Evolutionary conservation across 2,888 invertebrate genomes (phyloP).

Genomic region (Galerucella calmariensis): DNA sequence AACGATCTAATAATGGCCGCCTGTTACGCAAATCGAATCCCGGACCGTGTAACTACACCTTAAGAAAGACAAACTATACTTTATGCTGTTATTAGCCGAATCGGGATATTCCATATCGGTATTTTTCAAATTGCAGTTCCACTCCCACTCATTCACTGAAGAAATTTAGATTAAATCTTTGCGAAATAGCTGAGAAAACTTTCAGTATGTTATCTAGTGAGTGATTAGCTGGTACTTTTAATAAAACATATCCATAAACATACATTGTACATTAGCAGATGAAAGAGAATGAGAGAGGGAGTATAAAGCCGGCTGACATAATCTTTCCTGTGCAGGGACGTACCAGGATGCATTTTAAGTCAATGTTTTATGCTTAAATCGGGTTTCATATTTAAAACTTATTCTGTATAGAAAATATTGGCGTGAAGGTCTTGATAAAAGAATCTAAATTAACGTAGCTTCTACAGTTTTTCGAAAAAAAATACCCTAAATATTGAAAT

Average conservation of each 20-base stretch:
- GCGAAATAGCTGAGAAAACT: constrained; percentile 44
- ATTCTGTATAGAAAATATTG: too few species aligned
- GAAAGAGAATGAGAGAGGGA: constrained; percentile 30
- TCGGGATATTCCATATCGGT: background rate
- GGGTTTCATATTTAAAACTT: too few species aligned
- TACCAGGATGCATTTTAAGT: background rate
- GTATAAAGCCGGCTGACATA: constrained; percentile 47
- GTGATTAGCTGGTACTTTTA: constrained; percentile 54
- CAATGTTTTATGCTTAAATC: background rate
- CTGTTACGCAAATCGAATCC: too few species aligned
- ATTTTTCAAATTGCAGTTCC: constrained; percentile 2
- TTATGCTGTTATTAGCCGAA: background rate
- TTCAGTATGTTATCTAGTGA: constrained; percentile 46
- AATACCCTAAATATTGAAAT: too few species aligned
- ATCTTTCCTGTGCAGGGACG: background rate
- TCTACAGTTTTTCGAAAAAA: too few species aligned
- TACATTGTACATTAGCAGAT: constrained; percentile 56
- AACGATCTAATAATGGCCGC: too few species aligned
- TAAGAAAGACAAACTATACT: background rate
- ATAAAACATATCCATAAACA: constrained; percentile 58
- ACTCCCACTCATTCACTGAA: constrained; percentile 21
- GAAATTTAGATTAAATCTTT: constrained; percentile 46
- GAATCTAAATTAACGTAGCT: too few species aligned
- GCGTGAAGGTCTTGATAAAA: too few species aligned
- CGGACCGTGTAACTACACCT: too few species aligned